Conservation (phyloP, 2,797 vertebrate species). For the Capromys pilorides region DNA sequence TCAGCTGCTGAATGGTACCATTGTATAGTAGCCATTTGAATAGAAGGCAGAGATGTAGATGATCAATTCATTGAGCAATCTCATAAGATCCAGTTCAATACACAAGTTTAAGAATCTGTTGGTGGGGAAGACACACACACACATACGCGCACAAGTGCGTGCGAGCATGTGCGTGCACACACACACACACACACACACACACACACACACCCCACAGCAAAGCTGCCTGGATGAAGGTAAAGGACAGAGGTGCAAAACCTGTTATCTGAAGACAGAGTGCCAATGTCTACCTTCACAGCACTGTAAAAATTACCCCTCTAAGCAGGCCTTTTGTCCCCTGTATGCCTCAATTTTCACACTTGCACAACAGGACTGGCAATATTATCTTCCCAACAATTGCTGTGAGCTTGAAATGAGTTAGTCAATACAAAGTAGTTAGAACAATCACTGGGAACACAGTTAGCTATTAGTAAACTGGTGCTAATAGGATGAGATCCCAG, state of each 20-base stretch:
- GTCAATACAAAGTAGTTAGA: neutral
- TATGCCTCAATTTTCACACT: neutral
- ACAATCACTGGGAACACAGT: neutral
- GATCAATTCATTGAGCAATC: neutral
- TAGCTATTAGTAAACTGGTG: neutral
- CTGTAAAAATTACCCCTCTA: neutral
- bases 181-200: neutral
- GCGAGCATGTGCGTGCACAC: too few species aligned
- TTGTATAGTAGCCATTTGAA: neutral
- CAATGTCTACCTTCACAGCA: neutral
- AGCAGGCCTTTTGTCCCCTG: neutral
- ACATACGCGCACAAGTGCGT: neutral
- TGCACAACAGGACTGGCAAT: neutral
- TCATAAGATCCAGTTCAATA: neutral
- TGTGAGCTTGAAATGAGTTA: neutral
- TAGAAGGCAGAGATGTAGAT: neutral
- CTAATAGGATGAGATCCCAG: neutral
- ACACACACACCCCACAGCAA: neutral
- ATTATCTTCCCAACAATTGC: neutral
- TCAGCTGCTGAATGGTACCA: neutral
- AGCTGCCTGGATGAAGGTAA: neutral
- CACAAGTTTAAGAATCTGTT: neutral
- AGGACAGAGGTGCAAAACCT: neutral
- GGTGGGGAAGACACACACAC: neutral
- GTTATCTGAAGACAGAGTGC: neutral